Evolutionary conservation across 2,797 vertebrate genomes (phyloP), one percentile per base, ranked within the genome.

Genomic region (Triplophysa bombifrons): DNA sequence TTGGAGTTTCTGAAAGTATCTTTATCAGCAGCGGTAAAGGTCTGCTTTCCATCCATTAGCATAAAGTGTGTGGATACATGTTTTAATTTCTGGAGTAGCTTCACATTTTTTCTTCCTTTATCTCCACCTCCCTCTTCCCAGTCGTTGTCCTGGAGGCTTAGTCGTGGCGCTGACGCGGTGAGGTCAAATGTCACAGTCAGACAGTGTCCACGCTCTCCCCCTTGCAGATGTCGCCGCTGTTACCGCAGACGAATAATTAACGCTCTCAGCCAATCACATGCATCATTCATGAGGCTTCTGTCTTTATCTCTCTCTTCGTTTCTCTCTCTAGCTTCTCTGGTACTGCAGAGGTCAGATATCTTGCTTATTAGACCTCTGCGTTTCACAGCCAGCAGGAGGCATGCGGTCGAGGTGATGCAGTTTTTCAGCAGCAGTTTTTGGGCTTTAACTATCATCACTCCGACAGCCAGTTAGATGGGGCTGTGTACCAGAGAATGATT

Each of bases 11-110:
- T 87, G 83, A 38, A 67, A 80, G 50, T 58, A 86, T 88, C 85
- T 90, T 88, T 88, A 84, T 88, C 70, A 46, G 74, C 46, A 41
- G 27, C 51, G 85, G 82, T 82, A 67, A 74, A 80, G 85, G 85
- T 78, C 82, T 85, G 83, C 84, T 65, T 84, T 89, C 87, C 85
- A 82, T 20, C 66, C 61, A 84, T 84, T 85, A 80, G 53, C 84
- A 87, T 85, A 86, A 82, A 84, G 30, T 76, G 55, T 85, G 53
- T 20, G 22, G 44, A 69, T 25, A 53, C 74, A 76, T 16, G 17
- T 55, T 67, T 58, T 71, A 6, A 82, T 69, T 80, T 70, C 61
- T 53, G 22, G 4, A 72, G 51, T 41, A 74, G 79, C 27, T 72
- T 55, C 76, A 61, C 78, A 72, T 30, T 60, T 46, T 27, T 44